Base-by-base conservation (phyloP, 2,888 invertebrate genomes). In the Pheosia gnoma region DNA sequence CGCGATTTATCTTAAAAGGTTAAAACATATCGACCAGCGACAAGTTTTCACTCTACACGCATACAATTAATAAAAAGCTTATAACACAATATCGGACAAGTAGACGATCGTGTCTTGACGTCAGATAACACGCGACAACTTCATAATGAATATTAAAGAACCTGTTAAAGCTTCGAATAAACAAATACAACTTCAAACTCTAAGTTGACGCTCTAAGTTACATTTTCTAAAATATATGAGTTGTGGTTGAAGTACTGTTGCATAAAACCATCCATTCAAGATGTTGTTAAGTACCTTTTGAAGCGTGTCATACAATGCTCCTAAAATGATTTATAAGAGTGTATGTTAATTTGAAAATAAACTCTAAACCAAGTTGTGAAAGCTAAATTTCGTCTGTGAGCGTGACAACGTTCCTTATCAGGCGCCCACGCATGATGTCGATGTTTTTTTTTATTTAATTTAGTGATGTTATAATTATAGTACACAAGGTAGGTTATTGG, bases 111-210 rank as follows among this genome's bases (percentile, higher is more conserved):
- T 65, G 67, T 70, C 62, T 69, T 77, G 77, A 78, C 80, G 74
- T 77, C 79, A 86, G 87, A 87, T 84, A 75, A 75, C 78, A 76
- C 68, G 72, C 73, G 82, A 85, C 84, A 82, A 77, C 78, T 81
- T 78, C 79, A 79, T 83, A 85, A 84, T 82, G 81, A 85, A 87
- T 86, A 81, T 80, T 82, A 81, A 81, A 68, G 63, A 72, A 57
- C 63, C 9, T 6, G 52, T 59, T 63, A 59, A 59, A 59, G 61
- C 51, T 60, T 49, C n/a, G 36, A 70, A 65, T 59, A 62, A 7
- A 53, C 13, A 58, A 37, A 58, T 43, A 43, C 53, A 11, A 53
- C 0, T 53, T 53, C 37, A 37, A 53, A 53, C 53, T 37, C 11
- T 53, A 53, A 53, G 2, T 0, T 37, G 11, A 53, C 36, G 36